Conservation (phyloP, 2,888 invertebrate genomes). For the Marasmarcha lunaedactyla region DNA sequence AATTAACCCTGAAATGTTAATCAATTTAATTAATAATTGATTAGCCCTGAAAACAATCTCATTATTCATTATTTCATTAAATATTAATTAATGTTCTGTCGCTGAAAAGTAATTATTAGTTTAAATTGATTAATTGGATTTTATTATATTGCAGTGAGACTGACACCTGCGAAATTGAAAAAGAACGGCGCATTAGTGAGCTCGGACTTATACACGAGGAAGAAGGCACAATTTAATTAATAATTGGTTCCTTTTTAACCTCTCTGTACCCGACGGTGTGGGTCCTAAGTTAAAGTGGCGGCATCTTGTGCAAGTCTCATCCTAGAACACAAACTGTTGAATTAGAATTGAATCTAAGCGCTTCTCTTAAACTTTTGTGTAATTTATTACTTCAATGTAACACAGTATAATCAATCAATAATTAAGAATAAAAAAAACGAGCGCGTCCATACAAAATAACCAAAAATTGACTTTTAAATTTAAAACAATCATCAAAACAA, state of each 20-base stretch:
- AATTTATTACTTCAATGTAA: too few relatives aligned
- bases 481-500: conserved; percentile 10
- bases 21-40: conserved; percentile 18
- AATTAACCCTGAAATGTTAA: conserved; percentile 51
- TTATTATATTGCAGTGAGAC: conserved; percentile 18
- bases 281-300: too few relatives aligned
- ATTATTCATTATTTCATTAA: conserved; percentile 19
- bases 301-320: too few relatives aligned
- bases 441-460: conserved; percentile 3
- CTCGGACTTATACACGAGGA: conserved; percentile 5
- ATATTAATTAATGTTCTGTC: conserved; percentile 1
- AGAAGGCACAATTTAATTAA: neutral
- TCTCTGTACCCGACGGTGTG: neutral
- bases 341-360: too few relatives aligned
- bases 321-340: too few relatives aligned
- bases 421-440: too few relatives aligned
- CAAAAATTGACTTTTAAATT: too few relatives aligned
- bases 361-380: too few relatives aligned
- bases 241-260: too few relatives aligned
- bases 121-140: conserved; percentile 26
- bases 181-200: conserved; percentile 38
- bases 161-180: conserved; percentile 40
- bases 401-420: too few relatives aligned
- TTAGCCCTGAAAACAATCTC: conserved; percentile 60
- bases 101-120: conserved; percentile 2